Conservation (phyloP, 2,113 vertebrate genomes). For the Drymodes brunneopygia region DNA sequence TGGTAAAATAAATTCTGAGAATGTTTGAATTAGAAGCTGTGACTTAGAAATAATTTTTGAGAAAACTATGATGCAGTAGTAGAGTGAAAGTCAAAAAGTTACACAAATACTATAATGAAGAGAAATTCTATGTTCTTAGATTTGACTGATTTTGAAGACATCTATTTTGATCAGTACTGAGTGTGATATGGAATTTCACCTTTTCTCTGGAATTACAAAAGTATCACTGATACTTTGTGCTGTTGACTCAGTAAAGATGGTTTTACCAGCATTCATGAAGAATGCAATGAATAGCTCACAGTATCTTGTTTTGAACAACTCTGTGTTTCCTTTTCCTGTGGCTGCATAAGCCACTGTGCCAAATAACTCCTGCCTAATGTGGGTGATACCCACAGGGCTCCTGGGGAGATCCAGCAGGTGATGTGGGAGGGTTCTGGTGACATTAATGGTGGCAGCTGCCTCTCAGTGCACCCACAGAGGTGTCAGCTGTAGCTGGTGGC, state of each 20-base stretch:
- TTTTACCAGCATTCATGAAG: background rate
- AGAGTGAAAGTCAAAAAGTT: background rate
- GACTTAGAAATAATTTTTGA: background rate
- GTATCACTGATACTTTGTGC: background rate
- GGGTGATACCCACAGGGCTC: background rate
- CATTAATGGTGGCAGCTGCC: background rate
- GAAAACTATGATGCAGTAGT: background rate
- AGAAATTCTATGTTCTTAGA: background rate
- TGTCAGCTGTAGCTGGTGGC: background rate
- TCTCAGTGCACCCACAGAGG: background rate
- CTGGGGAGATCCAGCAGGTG: background rate
- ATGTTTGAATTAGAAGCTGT: background rate
- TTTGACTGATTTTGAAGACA: background rate
- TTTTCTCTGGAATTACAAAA: background rate
- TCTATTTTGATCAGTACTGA: background rate
- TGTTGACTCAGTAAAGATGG: background rate
- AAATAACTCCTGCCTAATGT: background rate
- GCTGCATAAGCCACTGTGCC: background rate
- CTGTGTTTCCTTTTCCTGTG: fast-evolving
- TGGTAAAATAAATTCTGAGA: background rate
- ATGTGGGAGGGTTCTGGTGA: background rate
- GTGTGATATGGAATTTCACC: background rate
- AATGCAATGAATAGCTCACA: background rate
- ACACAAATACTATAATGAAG: background rate
- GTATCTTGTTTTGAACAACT: background rate